A percentile compares a stretch with the other conserved stretches of the same genome.
phyloP scores from a whole-genome alignment of 2,797 vertebrate genomes.

The Acipenser transmontanus region DNA sequence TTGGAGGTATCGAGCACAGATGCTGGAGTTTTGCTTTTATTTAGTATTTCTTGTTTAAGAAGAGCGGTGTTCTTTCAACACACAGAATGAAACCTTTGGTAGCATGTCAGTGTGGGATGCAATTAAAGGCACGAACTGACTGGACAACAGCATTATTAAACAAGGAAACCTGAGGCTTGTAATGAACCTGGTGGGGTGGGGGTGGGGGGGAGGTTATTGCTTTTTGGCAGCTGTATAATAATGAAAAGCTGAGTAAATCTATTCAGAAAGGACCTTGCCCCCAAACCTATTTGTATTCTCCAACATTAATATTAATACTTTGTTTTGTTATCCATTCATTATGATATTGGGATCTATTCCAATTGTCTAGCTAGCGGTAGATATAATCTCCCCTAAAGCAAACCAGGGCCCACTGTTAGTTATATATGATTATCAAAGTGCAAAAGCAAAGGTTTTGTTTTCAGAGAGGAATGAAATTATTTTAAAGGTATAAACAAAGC shows the following conservation, averaged over 20 bases:
- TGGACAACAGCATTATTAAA: background rate
- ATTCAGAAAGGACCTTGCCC: background rate
- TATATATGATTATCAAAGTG: too few relatives aligned
- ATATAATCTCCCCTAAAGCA: too few relatives aligned
- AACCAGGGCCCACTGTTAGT: too few relatives aligned
- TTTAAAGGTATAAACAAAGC: too few relatives aligned
- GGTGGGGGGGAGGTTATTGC: background rate
- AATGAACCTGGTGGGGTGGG: background rate
- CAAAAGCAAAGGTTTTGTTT: too few relatives aligned
- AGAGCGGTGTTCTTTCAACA: slow-evolving; percentile 7
- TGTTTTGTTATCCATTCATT: too few relatives aligned
- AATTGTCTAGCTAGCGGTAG: too few relatives aligned
- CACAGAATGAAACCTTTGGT: background rate
- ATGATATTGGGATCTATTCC: too few relatives aligned
- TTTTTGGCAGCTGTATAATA: background rate
- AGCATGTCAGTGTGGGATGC: slow-evolving; percentile 1
- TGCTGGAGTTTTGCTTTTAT: background rate
- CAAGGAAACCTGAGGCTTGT: background rate
- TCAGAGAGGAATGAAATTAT: too few relatives aligned
- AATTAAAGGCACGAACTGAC: background rate
- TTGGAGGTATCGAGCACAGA: background rate
- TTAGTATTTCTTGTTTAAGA: background rate
- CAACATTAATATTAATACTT: background rate
- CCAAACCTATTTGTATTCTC: background rate
- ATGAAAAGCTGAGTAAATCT: background rate